Evolutionary conservation across 2,888 invertebrate species (phyloP), one percentile per base, ranked within the genome.

Genomic region (Neoascia interrupta): DNA sequence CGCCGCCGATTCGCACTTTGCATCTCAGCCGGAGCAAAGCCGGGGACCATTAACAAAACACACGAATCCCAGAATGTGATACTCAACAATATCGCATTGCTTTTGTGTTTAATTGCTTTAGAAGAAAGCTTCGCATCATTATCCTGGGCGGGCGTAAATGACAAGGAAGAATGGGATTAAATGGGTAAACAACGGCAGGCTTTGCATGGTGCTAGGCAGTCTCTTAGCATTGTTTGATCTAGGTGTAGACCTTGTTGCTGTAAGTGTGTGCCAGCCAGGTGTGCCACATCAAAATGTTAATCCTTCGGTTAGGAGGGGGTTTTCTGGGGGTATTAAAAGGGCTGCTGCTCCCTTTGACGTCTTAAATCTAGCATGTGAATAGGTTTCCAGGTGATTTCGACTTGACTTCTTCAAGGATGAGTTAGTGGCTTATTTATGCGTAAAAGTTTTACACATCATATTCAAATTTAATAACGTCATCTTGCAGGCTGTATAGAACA

Each of bases 81-180:
- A 61, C 45, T 47, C 60, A 47, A 68, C 47, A 34, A 74, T 68
- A 68, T 53, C 53, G 23, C 60, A 45, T 56, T 64, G 64, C 34
- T n/a, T 11, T 49, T 45, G 56, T 49, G 56, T 47, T 68, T 74
- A 74, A 74, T 74, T 68, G 74, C 74, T 74, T 68, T 54, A n/a
- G n/a, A n/a, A 61, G 34, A 68, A 66, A 74, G 73, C 58, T 43
- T 58, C 73, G 28, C 58, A 45, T 60, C 58, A 73, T 51, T 66
- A 73, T 60, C 66, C 45, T n/a, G 47, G 41, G 34, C 31, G 18
- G 11, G 34, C n/a, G 60, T 53, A 54, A 73, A 66, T 60, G 66
- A 37, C 23, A 15, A 51, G 43, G 64, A 54, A 45, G 36, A 45
- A 66, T 66, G 39, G 54, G 26, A 54, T 54, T 37, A 26, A 28